These are phyloP conservation scores for Bolborhynchus lineola DNA, from an alignment of 2,113 vertebrate genomes.

Conservation along the genomic window DNA sequence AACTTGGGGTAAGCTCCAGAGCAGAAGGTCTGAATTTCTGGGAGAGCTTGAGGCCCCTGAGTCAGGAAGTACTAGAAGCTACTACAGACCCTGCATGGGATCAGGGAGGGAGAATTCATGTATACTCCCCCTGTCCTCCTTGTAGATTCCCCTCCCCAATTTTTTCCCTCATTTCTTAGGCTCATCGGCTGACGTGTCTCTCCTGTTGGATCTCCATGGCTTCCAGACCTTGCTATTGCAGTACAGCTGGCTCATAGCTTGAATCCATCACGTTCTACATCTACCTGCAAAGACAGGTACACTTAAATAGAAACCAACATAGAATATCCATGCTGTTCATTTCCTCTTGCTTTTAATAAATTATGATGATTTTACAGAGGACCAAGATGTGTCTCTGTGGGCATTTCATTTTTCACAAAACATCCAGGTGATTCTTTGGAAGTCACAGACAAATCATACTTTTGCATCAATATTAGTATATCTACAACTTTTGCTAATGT, in stretches of 20 bases:
- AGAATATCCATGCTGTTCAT: not conserved
- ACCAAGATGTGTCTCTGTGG: not conserved
- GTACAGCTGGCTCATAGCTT: not conserved
- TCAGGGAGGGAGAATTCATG: not conserved
- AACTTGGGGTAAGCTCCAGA: not conserved
- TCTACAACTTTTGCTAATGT: not conserved
- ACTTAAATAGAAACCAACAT: not conserved
- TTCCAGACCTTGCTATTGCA: not conserved
- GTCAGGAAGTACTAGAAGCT: not conserved
- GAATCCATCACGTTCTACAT: not conserved
- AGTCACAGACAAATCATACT: not conserved
- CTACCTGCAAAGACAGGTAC: not conserved
- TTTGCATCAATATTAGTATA: not conserved
- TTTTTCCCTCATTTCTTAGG: not conserved
- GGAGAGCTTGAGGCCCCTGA: not conserved
- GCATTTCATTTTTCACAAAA: not conserved
- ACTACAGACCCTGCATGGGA: not conserved
- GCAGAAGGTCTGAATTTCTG: not conserved
- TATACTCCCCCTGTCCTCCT: not conserved
- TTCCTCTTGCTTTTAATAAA: not conserved
- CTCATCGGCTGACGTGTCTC: not conserved
- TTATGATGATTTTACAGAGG: not conserved
- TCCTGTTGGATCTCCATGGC: not conserved
- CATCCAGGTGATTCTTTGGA: not conserved
- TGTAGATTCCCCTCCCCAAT: not conserved